Base-by-base conservation (phyloP, 2,888 invertebrate genomes). In the Drosophila rubida region DNA sequence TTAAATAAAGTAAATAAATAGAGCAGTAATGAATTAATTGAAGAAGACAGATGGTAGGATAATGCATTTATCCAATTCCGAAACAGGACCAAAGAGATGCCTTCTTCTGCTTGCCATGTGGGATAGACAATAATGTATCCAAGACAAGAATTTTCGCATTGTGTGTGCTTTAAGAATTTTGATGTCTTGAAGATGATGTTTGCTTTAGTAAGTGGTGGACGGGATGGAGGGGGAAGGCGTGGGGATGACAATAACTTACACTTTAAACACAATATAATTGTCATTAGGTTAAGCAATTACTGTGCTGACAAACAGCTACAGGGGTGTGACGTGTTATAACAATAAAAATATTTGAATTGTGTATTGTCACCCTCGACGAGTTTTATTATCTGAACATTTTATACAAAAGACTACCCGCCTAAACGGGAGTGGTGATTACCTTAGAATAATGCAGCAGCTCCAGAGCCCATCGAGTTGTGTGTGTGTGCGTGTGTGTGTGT, bases 211-310 rank as follows among this genome's bases (percentile, higher is more conserved):
- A 60, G 54, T 54, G 42, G 54, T 44, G 23, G 32, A 42, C 6
- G 25, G 19, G 32, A 30, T 32, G 32, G 32, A n/a, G 11, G 32
- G 32, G n/a, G 11, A 51, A 48, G 30, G 76, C 77, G 78, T 76
- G 70, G 67, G 51, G 67, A 73, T 75, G 77, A 80, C 72, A 86
- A 80, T 78, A 75, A 66, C 73, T 72, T 78, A 69, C 77, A 78
- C 75, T 87, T 85, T 64, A 74, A 75, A 75, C 54, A 80, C 81
- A 81, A 79, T 80, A 78, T 80, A 88, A 89, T 89, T 89, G 87
- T 89, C 87, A 87, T 84, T 83, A 88, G 82, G 85, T 89, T 87
- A 86, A 87, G 82, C 82, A 86, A 84, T 87, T 80, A 87, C 80
- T 73, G 75, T 63, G 42, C 71, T 55, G 46, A 83, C 80, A 82